Evolutionary conservation across 2,113 vertebrate species (phyloP), one percentile per base, ranked within the genome.

Genomic region (Cinclus cinclus): DNA sequence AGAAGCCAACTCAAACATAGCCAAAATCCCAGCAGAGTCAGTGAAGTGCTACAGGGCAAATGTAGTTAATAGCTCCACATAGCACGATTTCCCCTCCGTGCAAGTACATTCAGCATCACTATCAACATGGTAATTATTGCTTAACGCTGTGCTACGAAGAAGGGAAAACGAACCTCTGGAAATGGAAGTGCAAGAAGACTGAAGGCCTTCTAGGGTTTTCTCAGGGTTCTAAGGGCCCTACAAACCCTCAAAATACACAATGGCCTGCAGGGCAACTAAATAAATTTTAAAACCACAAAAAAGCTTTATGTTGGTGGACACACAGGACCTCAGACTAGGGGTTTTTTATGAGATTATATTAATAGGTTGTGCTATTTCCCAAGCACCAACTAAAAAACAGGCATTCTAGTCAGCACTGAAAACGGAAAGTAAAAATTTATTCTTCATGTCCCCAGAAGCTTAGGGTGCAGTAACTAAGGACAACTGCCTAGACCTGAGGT

Each of bases 21-120:
- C 37, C 59, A 89, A 83, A 95, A 87, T 96, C 93, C 94, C 94
- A 94, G 60, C 73, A 93, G 95, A 97, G 80, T 31, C 60, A 90
- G 64, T 68, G 44, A 84, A 96, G 76, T 53, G 93, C 94, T 90
- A 83, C 25, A 2, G 83, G 95, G 93, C 79, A 96, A 93, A 96
- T n/a, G 64, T 31, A 92, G 83, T 79, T 96, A 96, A 96, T 64
- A 74, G 87, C 83, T 95, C 92, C 92, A 71, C 69, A 60, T 60
- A 86, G 95, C 94, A 88, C 19, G 0, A 90, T 96, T 96, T 95
- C 92, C 76, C 60, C 85, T 91, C 74, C 53, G 49, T 35, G 64
- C n/a, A 4, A 95, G 68, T 67, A 59, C 73, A 60, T 58, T 93
- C 88, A 68, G 81, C 83, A 63, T 60, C 47, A 25, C 78, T 90